These are phyloP conservation scores for Alcedo quadribrachys DNA, from an alignment of 2,797 vertebrate species.

Conservation along the genomic window DNA sequence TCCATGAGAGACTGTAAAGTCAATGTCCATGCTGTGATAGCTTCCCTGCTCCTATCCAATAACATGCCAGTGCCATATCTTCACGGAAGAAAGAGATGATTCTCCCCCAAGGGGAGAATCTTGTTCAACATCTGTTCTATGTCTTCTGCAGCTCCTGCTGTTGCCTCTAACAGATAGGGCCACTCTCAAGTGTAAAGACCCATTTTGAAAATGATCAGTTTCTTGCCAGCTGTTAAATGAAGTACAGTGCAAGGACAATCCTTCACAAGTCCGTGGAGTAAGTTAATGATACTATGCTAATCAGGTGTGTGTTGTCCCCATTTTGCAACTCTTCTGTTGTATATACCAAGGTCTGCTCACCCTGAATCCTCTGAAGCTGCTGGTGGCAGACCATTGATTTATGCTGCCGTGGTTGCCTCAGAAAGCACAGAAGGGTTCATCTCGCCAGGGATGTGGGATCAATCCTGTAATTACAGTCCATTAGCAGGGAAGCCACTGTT, in stretches of 20 bases:
- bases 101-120: conserved; percentile 19
- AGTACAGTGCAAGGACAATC: conserved; percentile 17
- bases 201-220: conserved; percentile 25
- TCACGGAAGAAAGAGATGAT: not conserved
- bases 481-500: conserved; percentile 51
- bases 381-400: conserved; percentile 49
- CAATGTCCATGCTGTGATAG: not conserved
- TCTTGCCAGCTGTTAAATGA: conserved; percentile 55
- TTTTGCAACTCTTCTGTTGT: not conserved
- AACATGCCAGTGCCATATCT: not conserved
- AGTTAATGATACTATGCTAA: conserved; percentile 26
- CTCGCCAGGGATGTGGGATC: conserved; percentile 50
- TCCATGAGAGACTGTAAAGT: not conserved
- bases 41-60: not conserved
- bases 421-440: conserved; percentile 47
- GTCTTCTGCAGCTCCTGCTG: conserved; percentile 45
- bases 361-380: conserved; percentile 4
- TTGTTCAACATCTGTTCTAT: conserved; percentile 45
- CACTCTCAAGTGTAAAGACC: conserved; percentile 35
- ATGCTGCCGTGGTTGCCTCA: conserved; percentile 17
- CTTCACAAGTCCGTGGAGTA: not conserved
- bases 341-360: not conserved
- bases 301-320: not conserved
- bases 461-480: conserved; percentile 69
- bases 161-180: not conserved